Evolutionary conservation across 2,888 invertebrate genomes (phyloP).

Genomic region (Cheilosia pagana): DNA sequence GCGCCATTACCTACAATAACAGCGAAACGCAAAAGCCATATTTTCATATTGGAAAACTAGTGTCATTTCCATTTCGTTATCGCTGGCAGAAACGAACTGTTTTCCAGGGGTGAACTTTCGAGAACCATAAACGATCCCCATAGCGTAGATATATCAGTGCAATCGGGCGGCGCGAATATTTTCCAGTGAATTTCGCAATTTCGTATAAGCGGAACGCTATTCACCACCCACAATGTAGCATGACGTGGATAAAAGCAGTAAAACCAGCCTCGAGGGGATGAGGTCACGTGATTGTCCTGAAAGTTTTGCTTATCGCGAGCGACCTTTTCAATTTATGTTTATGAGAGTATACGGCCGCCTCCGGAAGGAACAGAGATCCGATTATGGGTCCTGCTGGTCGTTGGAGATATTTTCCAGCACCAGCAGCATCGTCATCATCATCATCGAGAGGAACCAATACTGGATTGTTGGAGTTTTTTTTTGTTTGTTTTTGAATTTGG

Average conservation of each 20-base stretch:
- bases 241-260: conserved; percentile 1
- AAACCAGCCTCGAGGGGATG: conserved; percentile 49
- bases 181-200: conserved; percentile 74
- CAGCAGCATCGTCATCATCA: not conserved
- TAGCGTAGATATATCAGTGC: conserved; percentile 72
- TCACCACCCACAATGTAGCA: conserved; percentile 19
- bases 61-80: conserved; percentile 67
- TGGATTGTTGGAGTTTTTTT: conserved; percentile 3
- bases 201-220: conserved; percentile 18
- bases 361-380: conserved; percentile 64
- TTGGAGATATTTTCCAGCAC: conserved; percentile 31
- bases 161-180: conserved; percentile 69
- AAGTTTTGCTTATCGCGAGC: conserved; percentile 71
- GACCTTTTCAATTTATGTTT: conserved; percentile 74
- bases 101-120: conserved; percentile 59
- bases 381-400: conserved; percentile 67
- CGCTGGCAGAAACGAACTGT: conserved; percentile 61
- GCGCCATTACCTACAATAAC: not conserved
- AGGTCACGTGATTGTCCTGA: conserved; percentile 62
- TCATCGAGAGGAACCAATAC: conserved; percentile 18
- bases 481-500: not conserved
- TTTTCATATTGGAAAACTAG: conserved; percentile 58
- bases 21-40: conserved; percentile 33
- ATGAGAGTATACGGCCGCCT: conserved; percentile 63
- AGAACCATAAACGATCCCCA: conserved; percentile 70